A percentile compares a stretch with the other conserved stretches of the same genome.
Evolutionary conservation across 2,113 vertebrate species (phyloP).

Genomic region (Rhabdornis inornatus): DNA sequence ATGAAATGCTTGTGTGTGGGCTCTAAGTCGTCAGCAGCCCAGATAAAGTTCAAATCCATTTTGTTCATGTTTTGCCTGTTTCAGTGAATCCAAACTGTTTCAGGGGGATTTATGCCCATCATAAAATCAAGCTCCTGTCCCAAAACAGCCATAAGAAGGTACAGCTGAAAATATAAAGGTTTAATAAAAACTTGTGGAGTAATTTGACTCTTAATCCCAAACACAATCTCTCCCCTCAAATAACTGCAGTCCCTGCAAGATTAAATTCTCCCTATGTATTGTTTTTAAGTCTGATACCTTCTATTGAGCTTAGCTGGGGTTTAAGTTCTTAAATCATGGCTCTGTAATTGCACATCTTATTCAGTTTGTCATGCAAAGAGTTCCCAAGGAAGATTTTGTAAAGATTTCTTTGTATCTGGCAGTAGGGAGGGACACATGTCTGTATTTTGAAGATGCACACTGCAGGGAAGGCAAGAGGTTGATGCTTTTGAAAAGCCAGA

Average conservation of each 20-base stretch:
- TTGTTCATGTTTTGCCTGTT: not conserved
- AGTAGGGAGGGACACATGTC: not conserved
- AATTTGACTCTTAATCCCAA: conserved; percentile 58
- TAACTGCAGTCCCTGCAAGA: conserved; percentile 27
- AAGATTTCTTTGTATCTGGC: not conserved
- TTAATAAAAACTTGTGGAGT: conserved; percentile 37
- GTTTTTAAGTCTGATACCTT: conserved; percentile 49
- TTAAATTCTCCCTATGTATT: conserved; percentile 54
- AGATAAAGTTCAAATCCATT: conserved; percentile 11
- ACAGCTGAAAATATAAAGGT: conserved; percentile 25
- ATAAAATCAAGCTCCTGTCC: conserved; percentile 9
- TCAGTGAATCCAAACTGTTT: not conserved
- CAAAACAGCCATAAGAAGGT: not conserved
- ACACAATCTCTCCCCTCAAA: conserved; percentile 28
- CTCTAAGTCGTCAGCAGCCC: conserved; percentile 3
- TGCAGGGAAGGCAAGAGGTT: not conserved
- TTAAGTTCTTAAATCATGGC: conserved; percentile 57
- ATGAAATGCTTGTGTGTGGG: not conserved
- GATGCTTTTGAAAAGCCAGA: not conserved
- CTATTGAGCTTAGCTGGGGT: conserved; percentile 29
- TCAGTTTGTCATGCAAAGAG: conserved; percentile 6
- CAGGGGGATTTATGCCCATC: not conserved
- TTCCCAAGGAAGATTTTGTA: not conserved
- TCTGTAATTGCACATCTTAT: conserved; percentile 53
- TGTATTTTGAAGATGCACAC: not conserved